Base-by-base conservation (phyloP, 2,113 vertebrate genomes). In the Chrysochloris asiatica region DNA sequence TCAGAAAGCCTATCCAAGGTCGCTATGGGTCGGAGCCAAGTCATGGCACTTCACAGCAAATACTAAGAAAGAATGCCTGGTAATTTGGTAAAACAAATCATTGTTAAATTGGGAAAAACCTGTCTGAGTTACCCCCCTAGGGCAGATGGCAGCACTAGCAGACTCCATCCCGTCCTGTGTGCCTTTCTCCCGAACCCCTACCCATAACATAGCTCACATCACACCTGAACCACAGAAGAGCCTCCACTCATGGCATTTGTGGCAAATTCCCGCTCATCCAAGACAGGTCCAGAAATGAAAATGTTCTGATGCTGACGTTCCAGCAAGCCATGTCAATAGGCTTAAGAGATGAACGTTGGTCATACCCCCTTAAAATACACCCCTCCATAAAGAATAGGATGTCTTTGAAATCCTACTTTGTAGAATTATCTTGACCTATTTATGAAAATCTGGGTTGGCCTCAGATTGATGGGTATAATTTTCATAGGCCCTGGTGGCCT, bases 351-450 rank as follows among this genome's bases (percentile, higher is more conserved):
- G 47, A 45, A 86, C n/a, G 16, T 0, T 52, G 14, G 17, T 26
- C 71, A 77, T 47, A 69, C 79, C 65, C 71, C 63, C 85, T 73
- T 94, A 93, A 95, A 92, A 93, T 63, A 84, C 5, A 45, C 36
- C 69, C 84, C 71, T 67, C 84, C 85, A 91, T 82, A 69, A 78
- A 83, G 54, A 36, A 85, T 2, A 61, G 4, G 52, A 4, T 54
- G 38, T 71, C 78, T 84, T 30, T 93, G 36, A 91, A 88, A 76
- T 73, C 73, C 65, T 83, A 54, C 85, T 95, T 93, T 72, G 65
- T 67, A 82, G 85, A 96, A 92, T 90, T 83, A 88, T 75, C n/a
- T 56, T 95, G 90, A 87, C 94, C 96, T 95, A 95, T 78, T 95
- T 95, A 85, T 87, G 73, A 91, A 94, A 85, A 95, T 93, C 88